A percentile compares a stretch with the other conserved stretches of the same genome.
Evolutionary conservation across 2,113 vertebrate species (phyloP).

Genomic region (Callorhinus ursinus): DNA sequence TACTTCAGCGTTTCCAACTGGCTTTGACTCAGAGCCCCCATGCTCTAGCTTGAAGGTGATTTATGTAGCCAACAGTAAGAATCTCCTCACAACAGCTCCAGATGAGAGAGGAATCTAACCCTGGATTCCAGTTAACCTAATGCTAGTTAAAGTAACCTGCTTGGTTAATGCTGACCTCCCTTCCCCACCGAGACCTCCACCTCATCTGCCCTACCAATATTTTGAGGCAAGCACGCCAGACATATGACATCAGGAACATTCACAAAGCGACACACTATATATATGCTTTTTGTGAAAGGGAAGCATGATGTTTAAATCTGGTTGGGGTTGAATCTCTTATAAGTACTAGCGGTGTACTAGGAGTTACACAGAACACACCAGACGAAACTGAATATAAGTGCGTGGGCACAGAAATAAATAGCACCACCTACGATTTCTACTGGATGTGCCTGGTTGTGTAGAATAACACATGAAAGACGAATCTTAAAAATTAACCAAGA

Average conservation of each 20-base stretch:
- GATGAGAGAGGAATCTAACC: background rate
- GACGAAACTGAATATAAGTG: background rate
- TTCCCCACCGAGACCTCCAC: background rate
- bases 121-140: background rate
- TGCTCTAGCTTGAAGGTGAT: background rate
- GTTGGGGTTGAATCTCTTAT: background rate
- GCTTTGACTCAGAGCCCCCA: background rate
- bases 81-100: background rate
- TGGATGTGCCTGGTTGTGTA: background rate
- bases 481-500: background rate
- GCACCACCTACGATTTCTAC: background rate
- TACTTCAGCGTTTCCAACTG: background rate
- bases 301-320: background rate
- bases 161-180: background rate
- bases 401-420: background rate
- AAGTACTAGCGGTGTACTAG: background rate
- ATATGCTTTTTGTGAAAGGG: background rate
- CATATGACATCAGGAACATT: background rate
- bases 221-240: background rate
- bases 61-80: background rate
- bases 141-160: background rate
- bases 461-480: background rate
- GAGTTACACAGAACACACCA: background rate
- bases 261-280: background rate
- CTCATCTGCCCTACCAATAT: accelerated